phyloP scores from a whole-genome alignment of 2,113 vertebrate genomes.

The Bucco capensis region DNA sequence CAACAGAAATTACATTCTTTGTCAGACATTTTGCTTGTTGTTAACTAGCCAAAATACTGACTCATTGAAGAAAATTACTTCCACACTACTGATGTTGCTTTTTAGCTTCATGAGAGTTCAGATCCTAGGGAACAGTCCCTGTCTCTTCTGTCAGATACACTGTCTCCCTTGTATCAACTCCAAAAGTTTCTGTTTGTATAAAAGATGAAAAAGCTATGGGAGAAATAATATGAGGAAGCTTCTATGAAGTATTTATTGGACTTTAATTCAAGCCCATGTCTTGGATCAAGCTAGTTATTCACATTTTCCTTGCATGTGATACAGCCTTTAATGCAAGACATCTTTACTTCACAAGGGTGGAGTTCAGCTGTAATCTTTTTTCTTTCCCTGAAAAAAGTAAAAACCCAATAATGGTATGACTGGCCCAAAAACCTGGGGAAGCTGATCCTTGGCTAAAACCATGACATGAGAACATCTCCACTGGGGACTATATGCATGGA shows the following conservation, averaged over 20 bases:
- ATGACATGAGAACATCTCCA: not conserved
- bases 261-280: not conserved
- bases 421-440: not conserved
- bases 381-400: not conserved
- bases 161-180: not conserved
- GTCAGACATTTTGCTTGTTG: not conserved
- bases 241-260: not conserved
- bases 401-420: not conserved
- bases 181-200: not conserved
- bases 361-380: not conserved
- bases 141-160: not conserved
- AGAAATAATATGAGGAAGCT: not conserved
- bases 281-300: not conserved
- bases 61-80: not conserved
- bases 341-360: conserved; percentile 21
- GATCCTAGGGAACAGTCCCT: not conserved
- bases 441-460: not conserved
- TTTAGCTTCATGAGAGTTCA: not conserved
- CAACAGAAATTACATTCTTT: not conserved
- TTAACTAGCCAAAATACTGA: not conserved
- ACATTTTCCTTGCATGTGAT: not conserved
- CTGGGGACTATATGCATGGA: not conserved
- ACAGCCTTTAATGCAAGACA: not conserved
- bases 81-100: not conserved
- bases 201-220: not conserved